These are phyloP conservation scores for Bovichtus diacanthus DNA, from an alignment of 2,797 vertebrate genomes.

Conservation along the genomic window DNA sequence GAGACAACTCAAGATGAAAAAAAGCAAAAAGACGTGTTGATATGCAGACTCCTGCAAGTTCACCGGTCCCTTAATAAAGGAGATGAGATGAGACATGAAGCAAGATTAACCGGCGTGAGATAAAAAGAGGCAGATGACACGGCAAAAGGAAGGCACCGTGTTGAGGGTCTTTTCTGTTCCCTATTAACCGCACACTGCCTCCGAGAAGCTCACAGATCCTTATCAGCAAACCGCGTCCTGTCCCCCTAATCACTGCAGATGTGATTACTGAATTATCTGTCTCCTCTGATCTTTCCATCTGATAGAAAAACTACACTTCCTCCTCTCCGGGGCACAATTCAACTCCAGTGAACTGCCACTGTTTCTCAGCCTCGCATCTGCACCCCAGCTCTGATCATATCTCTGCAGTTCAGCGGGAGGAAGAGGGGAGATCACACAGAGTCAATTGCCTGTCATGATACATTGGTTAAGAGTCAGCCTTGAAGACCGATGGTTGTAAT, in stretches of 20 bases:
- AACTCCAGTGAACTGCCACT: conserved; percentile 77
- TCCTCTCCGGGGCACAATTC: conserved; percentile 78
- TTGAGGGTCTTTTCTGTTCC: conserved; percentile 44
- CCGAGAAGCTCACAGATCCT: conserved; percentile 72
- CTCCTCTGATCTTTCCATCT: conserved; percentile 80
- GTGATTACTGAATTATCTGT: conserved; percentile 84
- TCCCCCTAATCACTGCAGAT: conserved; percentile 78
- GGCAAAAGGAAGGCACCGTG: conserved; percentile 1
- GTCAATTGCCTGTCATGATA: conserved; percentile 76
- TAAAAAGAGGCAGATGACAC: conserved; percentile 32
- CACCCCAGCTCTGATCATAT: conserved; percentile 75
- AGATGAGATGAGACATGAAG: conserved; percentile 26
- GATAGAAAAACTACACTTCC: conserved; percentile 80
- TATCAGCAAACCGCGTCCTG: conserved; percentile 77
- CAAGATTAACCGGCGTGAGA: conserved; percentile 36
- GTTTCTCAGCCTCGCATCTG: conserved; percentile 74
- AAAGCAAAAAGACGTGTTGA: not conserved
- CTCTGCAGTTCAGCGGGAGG: conserved; percentile 69
- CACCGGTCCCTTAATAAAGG: not conserved
- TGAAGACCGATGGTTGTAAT: conserved; percentile 62
- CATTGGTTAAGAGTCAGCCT: conserved; percentile 63
- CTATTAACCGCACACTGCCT: conserved; percentile 56
- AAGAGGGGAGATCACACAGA: conserved; percentile 72
- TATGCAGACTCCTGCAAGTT: not conserved
- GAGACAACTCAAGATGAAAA: conserved; percentile 15